A percentile compares a stretch with the other conserved stretches of the same genome.
Evolutionary conservation across 2,113 vertebrate genomes (phyloP).

Genomic region (Platycercus adscitus): DNA sequence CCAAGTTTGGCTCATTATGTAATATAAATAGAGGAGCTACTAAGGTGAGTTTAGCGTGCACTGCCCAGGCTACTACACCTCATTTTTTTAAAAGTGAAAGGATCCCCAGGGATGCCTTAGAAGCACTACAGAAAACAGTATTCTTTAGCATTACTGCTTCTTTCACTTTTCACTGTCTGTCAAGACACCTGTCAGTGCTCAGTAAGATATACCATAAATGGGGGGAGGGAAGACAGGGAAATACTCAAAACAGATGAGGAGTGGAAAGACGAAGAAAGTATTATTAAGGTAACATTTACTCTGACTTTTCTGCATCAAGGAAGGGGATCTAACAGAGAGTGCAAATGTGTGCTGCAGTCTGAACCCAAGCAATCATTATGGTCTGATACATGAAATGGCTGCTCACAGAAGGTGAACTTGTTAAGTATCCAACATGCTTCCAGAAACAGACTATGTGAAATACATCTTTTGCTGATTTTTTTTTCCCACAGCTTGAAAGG

Average conservation of each 20-base stretch:
- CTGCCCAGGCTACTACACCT: background rate
- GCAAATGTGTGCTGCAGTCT: background rate
- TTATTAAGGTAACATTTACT: background rate
- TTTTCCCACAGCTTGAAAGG: background rate
- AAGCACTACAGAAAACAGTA: background rate
- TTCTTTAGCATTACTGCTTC: background rate
- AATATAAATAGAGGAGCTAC: background rate
- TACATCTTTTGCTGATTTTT: background rate
- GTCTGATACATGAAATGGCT: background rate
- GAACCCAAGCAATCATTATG: background rate
- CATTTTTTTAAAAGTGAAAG: background rate
- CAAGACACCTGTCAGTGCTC: background rate
- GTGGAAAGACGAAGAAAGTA: background rate
- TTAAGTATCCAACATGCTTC: background rate
- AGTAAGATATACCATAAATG: background rate
- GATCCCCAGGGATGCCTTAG: background rate
- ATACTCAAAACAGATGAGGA: background rate
- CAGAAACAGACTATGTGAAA: constrained; percentile 23
- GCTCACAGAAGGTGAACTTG: background rate
- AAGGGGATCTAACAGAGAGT: background rate
- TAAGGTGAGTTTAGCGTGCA: background rate
- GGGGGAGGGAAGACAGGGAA: background rate
- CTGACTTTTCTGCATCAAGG: background rate
- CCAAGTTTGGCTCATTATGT: background rate
- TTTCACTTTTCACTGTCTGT: background rate